phyloP scores from a whole-genome alignment of 2,797 vertebrate genomes.

The Rhinogobio ventralis region DNA sequence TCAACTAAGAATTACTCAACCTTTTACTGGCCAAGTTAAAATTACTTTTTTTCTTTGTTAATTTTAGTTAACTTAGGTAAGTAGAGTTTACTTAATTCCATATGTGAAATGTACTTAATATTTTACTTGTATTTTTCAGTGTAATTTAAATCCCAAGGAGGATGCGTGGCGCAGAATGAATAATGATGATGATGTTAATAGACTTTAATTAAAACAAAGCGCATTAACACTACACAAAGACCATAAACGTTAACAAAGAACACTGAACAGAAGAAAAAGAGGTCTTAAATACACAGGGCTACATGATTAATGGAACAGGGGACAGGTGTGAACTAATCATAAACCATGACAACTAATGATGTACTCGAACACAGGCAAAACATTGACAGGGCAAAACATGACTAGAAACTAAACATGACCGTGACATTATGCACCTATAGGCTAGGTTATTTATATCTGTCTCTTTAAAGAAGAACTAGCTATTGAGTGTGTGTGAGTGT shows the following conservation, averaged over 20 bases:
- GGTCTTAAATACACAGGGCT: neutral
- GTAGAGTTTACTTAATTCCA: no score
- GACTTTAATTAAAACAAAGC: neutral
- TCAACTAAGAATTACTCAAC: no score
- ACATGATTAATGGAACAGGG: neutral
- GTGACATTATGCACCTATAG: neutral
- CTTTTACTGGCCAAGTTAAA: no score
- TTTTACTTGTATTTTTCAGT: no score
- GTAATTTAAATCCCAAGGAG: neutral
- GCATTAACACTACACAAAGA: neutral
- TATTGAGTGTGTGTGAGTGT: conserved; percentile 4
- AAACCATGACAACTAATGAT: neutral
- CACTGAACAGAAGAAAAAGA: neutral
- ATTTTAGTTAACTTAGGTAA: no score
- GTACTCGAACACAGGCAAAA: neutral
- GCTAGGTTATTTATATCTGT: conserved; percentile 42
- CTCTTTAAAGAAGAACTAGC: conserved; percentile 12
- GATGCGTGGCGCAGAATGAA: neutral
- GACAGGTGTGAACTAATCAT: neutral
- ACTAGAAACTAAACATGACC: neutral
- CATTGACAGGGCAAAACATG: neutral
- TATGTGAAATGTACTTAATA: no score
- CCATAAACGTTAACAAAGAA: neutral
- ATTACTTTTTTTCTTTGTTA: no score
- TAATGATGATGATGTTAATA: neutral